A percentile compares a stretch with the other conserved stretches of the same genome.
Evolutionary conservation across 2,113 vertebrate genomes (phyloP).

Genomic region (Macquaria ambigua): DNA sequence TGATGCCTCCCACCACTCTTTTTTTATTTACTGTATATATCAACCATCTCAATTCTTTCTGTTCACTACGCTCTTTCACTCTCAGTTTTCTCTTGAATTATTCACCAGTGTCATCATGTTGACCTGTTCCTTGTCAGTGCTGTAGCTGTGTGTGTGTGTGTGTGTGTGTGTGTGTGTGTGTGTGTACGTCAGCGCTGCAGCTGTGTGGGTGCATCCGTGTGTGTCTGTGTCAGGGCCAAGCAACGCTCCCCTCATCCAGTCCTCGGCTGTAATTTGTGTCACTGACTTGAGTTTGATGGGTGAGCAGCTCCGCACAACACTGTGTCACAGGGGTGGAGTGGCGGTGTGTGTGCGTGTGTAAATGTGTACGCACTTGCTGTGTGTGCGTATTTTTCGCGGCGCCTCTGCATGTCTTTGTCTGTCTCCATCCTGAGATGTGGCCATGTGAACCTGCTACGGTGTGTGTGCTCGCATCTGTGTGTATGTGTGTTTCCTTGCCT

Average conservation of each 20-base stretch:
- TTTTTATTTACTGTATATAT: conserved; percentile 75
- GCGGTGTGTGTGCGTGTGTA: conserved; percentile 32
- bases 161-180: conserved; percentile 32
- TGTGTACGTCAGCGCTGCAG: conserved; percentile 22
- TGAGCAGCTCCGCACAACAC: conserved; percentile 79
- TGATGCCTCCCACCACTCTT: conserved; percentile 35
- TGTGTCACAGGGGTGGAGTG: conserved; percentile 76
- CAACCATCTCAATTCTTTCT: conserved; percentile 68
- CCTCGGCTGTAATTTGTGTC: conserved; percentile 87
- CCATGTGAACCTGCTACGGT: conserved; percentile 57
- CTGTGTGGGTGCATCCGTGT: conserved; percentile 52
- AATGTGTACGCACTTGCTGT: conserved; percentile 52
- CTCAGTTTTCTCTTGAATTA: conserved; percentile 82
- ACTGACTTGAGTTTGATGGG: conserved; percentile 86
- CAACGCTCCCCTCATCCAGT: conserved; percentile 79
- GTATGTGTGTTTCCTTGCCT: conserved; percentile 4
- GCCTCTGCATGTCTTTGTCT: conserved; percentile 69
- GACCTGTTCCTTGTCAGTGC: conserved; percentile 86
- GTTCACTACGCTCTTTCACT: conserved; percentile 65
- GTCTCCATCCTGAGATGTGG: conserved; percentile 68
- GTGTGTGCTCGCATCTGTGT: conserved; percentile 7
- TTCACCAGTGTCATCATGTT: conserved; percentile 86
- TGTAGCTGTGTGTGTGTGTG: conserved; percentile 61
- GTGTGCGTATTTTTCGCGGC: conserved; percentile 36
- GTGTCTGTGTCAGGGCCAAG: conserved; percentile 73